Percentiles rank a stretch among this genome's conserved stretches.
Evolutionary conservation across 2,113 vertebrate genomes (phyloP).

Genomic region (Hippocampus guttulatus): DNA sequence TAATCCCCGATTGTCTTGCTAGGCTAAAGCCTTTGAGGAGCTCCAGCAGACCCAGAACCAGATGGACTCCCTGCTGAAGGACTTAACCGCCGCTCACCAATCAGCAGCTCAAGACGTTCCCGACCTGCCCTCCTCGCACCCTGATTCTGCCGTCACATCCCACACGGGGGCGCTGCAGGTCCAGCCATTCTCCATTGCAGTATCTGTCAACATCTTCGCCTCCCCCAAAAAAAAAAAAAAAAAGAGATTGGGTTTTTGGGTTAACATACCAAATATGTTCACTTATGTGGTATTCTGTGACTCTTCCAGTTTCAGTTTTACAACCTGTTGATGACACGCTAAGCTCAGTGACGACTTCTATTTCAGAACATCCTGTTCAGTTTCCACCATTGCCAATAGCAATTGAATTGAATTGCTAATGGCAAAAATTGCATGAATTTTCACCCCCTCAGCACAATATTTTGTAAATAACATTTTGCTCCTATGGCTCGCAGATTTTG

Average conservation of each 20-base stretch:
- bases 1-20: slow-evolving; percentile 14
- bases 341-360: too few species aligned
- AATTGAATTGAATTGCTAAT: too few species aligned
- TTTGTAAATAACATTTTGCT: background rate
- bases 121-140: slow-evolving; percentile 35
- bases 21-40: slow-evolving; percentile 88
- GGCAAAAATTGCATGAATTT: too few species aligned
- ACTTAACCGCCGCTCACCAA: slow-evolving; percentile 58
- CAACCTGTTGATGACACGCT: too few species aligned
- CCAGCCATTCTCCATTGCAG: background rate
- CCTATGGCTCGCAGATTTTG: too few species aligned
- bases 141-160: slow-evolving; percentile 68
- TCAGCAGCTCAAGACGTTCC: slow-evolving; percentile 25
- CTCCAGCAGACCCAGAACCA: slow-evolving; percentile 83
- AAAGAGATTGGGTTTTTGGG: too few species aligned
- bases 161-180: slow-evolving; percentile 84
- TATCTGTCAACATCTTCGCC: background rate
- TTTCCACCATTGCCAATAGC: too few species aligned
- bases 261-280: background rate
- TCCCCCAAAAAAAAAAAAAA: background rate
- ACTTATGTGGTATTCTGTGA: background rate
- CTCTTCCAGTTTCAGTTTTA: too few species aligned
- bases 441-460: background rate
- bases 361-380: too few species aligned
- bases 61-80: slow-evolving; percentile 79